Evolutionary conservation across 2,113 vertebrate genomes (phyloP).

Genomic region (Myodes glareolus): DNA sequence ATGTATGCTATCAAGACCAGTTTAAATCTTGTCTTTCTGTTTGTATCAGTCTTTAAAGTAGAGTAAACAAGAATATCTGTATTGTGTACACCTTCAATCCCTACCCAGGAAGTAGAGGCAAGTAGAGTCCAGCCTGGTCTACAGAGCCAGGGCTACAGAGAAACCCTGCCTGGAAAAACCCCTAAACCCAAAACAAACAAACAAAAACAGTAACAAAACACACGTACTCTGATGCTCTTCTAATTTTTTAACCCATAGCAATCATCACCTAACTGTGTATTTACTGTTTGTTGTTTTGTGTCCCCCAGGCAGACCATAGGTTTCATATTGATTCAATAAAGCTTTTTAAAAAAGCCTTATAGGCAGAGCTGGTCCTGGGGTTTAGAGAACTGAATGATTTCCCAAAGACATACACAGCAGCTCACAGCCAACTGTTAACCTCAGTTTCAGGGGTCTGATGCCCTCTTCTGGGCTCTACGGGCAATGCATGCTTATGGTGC

Average conservation of each 20-base stretch:
- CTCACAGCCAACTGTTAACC: not conserved
- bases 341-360: not conserved
- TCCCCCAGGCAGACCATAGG: not conserved
- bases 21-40: constrained; percentile 10
- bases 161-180: not conserved
- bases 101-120: not conserved
- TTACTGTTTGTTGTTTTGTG: not conserved
- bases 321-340: not conserved
- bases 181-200: not conserved
- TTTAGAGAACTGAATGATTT: not conserved
- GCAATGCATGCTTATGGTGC: no score
- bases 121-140: not conserved
- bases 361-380: no score
- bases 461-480: no score
- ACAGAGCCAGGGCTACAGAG: not conserved
- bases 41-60: not conserved
- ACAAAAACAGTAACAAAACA: not conserved
- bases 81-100: not conserved
- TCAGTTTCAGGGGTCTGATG: not conserved
- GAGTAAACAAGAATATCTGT: not conserved
- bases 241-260: not conserved
- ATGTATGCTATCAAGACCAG: not conserved
- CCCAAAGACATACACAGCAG: not conserved
- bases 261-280: not conserved
- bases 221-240: not conserved